Conservation (phyloP, 2,113 vertebrate species). For the Petromus typicus region DNA sequence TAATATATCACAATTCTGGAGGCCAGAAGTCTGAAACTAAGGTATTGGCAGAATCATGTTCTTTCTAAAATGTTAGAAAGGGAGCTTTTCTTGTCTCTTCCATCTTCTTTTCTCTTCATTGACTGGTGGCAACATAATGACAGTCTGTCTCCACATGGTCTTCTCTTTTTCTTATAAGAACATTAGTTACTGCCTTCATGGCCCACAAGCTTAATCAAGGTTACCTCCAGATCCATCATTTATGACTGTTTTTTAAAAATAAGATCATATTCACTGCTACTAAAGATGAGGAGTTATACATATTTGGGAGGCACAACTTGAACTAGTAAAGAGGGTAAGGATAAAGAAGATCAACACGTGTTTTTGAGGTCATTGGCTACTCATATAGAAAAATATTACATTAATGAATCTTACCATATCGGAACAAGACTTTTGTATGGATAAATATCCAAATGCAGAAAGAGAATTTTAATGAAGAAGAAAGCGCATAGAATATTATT, state of each 20-base stretch:
- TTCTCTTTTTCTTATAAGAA: neutral
- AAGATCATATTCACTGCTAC: neutral
- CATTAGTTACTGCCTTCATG: neutral
- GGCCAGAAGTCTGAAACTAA: neutral
- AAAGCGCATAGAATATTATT: neutral
- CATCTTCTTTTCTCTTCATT: neutral
- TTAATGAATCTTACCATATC: neutral
- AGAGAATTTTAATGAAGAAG: neutral
- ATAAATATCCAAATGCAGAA: neutral
- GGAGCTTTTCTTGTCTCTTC: neutral
- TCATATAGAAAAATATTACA: neutral
- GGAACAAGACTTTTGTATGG: neutral
- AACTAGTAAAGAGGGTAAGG: neutral
- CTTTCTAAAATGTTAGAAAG: neutral
- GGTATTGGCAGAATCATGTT: neutral
- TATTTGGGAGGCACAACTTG: neutral
- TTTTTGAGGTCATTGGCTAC: neutral
- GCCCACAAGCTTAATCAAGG: neutral
- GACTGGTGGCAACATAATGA: neutral
- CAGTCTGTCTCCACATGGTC: neutral
- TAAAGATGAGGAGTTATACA: neutral
- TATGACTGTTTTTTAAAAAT: neutral
- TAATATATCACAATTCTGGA: slow-evolving; percentile 9
- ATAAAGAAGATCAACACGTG: neutral
- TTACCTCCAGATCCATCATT: neutral